Conservation (phyloP, 2,113 vertebrate genomes). For the Vicugna pacos region DNA sequence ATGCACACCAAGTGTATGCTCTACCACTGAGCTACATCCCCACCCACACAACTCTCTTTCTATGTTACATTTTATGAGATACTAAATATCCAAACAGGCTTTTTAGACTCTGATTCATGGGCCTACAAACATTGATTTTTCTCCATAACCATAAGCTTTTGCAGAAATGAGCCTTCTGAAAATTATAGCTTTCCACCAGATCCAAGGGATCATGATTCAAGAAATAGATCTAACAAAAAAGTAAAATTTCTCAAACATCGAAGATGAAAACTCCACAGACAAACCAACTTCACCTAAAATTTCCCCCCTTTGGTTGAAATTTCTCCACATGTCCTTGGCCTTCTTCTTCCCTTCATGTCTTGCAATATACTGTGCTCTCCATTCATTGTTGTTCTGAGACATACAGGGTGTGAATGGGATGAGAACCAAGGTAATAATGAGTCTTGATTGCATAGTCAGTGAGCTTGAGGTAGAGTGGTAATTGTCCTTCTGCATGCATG, state of each 20-base stretch:
- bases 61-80: slow-evolving; percentile 60
- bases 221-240: neutral
- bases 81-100: slow-evolving; percentile 56
- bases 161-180: slow-evolving; percentile 51
- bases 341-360: slow-evolving; percentile 47
- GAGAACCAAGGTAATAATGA: slow-evolving; percentile 68
- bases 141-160: slow-evolving; percentile 53
- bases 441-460: slow-evolving; percentile 62
- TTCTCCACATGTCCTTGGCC: neutral
- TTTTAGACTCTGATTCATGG: slow-evolving; percentile 58
- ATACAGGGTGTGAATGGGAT: slow-evolving; percentile 56
- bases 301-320: neutral
- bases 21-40: too few relatives aligned
- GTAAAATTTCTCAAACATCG: neutral
- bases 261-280: neutral
- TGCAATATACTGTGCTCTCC: slow-evolving; percentile 29
- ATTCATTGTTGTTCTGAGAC: slow-evolving; percentile 52
- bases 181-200: slow-evolving; percentile 48
- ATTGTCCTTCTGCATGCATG: slow-evolving; percentile 71
- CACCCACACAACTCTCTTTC: neutral
- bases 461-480: slow-evolving; percentile 59
- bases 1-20: too few relatives aligned
- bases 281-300: neutral
- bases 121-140: neutral
- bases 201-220: slow-evolving; percentile 22